phyloP scores from a whole-genome alignment of 2,113 vertebrate species.

The Antigone vipio region DNA sequence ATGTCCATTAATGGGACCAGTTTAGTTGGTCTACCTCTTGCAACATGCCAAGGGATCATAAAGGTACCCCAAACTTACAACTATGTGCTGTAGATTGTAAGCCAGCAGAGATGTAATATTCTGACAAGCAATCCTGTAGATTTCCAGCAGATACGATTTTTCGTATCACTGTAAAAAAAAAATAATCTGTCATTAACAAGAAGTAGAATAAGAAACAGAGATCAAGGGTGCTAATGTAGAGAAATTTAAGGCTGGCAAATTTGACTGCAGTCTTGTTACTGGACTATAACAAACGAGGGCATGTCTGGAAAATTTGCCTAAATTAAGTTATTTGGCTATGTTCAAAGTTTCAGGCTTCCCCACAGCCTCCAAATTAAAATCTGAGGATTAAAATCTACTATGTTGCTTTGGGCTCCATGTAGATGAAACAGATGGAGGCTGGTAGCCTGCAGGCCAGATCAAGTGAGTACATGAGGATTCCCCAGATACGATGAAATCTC shows the following conservation, averaged over 20 bases:
- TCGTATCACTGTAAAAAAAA: not conserved
- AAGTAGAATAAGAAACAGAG: not conserved
- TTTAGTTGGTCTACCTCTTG: constrained; percentile 94
- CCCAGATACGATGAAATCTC: not conserved
- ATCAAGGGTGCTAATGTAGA: not conserved
- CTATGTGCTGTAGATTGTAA: not conserved
- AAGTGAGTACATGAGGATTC: not conserved
- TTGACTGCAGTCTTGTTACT: not conserved
- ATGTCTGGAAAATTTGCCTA: not conserved
- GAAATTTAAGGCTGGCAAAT: not conserved
- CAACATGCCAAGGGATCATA: constrained; percentile 98
- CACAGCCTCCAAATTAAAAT: not conserved
- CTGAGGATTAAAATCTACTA: not conserved
- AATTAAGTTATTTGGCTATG: not conserved
- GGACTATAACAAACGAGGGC: not conserved
- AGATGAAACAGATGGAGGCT: not conserved
- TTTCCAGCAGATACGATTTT: not conserved
- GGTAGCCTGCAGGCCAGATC: not conserved
- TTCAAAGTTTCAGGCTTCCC: not conserved
- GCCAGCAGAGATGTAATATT: not conserved
- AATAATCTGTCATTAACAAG: not conserved
- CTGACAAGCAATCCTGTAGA: not conserved
- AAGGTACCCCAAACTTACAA: constrained; percentile 79
- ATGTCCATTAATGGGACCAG: constrained; percentile 99
- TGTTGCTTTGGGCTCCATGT: not conserved